Percentiles rank a stretch among this genome's conserved stretches.
Evolutionary conservation across 1,140 invertebrate species (phyloP).

Genomic region (Helicoverpa armigera): DNA sequence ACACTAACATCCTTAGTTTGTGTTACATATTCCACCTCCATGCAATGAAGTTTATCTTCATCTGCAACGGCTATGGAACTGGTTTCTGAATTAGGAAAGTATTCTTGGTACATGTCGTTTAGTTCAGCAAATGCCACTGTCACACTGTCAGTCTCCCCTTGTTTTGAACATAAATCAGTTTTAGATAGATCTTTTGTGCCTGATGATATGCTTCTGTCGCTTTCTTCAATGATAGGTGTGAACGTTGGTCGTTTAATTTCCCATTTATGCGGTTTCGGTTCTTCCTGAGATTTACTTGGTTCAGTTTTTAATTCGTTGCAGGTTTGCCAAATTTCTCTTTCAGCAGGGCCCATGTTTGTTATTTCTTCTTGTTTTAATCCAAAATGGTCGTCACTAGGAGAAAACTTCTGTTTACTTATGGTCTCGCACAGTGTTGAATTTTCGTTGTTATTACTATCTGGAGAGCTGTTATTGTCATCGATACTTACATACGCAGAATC

Average conservation of each 20-base stretch:
- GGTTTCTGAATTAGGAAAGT: conserved; percentile 67
- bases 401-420: conserved; percentile 70
- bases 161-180: conserved; percentile 51
- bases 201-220: conserved; percentile 68
- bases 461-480: conserved; percentile 80
- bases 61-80: conserved; percentile 54
- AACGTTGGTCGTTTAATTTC: conserved; percentile 72
- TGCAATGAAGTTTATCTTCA: conserved; percentile 61
- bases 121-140: conserved; percentile 82
- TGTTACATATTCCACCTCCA: conserved; percentile 61
- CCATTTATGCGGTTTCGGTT: conserved; percentile 62
- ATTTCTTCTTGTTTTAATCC: conserved; percentile 55
- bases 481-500: conserved; percentile 86
- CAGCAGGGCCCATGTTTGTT: conserved; percentile 76
- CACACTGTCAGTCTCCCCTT: conserved; percentile 68
- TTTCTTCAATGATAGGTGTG: conserved; percentile 82
- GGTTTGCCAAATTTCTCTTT: conserved; percentile 79
- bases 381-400: conserved; percentile 62
- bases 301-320: conserved; percentile 66
- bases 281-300: conserved; percentile 56
- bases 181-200: conserved; percentile 64
- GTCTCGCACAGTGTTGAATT: conserved; percentile 59
- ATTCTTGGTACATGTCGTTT: conserved; percentile 76
- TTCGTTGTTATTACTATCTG: conserved; percentile 77
- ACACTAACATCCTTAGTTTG: conserved; percentile 70